phyloP scores from a whole-genome alignment of 2,113 vertebrate genomes.

The Poicephalus meyeri region DNA sequence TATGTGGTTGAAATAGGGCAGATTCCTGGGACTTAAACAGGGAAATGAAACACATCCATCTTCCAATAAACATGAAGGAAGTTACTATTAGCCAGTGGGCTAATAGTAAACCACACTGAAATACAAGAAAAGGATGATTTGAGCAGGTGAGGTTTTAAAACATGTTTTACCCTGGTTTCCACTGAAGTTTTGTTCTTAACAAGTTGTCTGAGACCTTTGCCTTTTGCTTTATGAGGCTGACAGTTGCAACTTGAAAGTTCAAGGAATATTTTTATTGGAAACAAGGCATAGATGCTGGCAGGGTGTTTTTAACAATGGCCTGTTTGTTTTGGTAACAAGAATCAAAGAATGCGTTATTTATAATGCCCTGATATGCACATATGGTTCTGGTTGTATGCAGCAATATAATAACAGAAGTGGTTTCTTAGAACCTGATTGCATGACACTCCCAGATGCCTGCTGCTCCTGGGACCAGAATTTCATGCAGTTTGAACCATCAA shows the following conservation, averaged over 20 bases:
- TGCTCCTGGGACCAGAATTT: not conserved
- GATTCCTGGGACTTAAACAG: conserved; percentile 76
- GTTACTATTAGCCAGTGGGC: conserved; percentile 72
- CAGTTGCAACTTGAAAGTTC: conserved; percentile 20
- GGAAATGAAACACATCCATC: conserved; percentile 79
- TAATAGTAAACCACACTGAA: conserved; percentile 43
- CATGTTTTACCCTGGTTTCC: not conserved
- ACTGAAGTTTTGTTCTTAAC: not conserved
- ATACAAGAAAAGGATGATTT: conserved; percentile 51
- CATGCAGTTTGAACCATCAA: not conserved
- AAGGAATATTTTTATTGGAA: conserved; percentile 46
- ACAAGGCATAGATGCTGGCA: conserved; percentile 2
- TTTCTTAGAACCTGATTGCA: not conserved
- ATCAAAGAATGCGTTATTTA: conserved; percentile 51
- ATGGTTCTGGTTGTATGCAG: not conserved
- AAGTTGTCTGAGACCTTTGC: conserved; percentile 10
- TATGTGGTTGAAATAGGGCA: conserved; percentile 75
- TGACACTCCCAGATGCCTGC: not conserved
- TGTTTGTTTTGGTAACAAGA: conserved; percentile 57
- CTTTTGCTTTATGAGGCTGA: conserved; percentile 26
- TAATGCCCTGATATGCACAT: not conserved
- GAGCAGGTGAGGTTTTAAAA: conserved; percentile 49
- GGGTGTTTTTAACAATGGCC: conserved; percentile 21
- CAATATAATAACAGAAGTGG: not conserved
- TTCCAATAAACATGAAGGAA: conserved; percentile 70